Conservation (phyloP, 2,113 vertebrate species). For the Chaenogobius annularis region DNA sequence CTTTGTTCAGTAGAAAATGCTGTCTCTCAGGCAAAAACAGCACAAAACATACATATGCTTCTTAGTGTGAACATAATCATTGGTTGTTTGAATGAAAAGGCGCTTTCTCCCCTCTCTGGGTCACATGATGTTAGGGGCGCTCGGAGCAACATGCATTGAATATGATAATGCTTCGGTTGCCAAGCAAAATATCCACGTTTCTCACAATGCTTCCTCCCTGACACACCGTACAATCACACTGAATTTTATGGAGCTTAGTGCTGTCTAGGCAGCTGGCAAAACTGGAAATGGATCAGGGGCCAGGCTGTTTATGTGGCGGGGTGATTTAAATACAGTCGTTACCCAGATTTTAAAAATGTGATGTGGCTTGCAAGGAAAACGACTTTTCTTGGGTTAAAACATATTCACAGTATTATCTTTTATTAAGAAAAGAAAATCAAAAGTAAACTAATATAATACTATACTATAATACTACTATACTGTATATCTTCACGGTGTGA, state of each 20-base stretch:
- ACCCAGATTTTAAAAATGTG: neutral
- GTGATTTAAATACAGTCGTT: neutral
- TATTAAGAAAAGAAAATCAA: neutral
- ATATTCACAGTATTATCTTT: neutral
- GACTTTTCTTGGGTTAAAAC: too few relatives aligned
- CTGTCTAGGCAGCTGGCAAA: constrained; percentile 12
- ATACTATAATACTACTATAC: too few relatives aligned
- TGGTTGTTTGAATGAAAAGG: constrained; percentile 43
- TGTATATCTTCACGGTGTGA: too few relatives aligned
- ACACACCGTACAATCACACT: constrained; percentile 21
- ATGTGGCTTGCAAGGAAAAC: neutral
- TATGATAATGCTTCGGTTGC: constrained; percentile 54
- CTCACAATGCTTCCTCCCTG: constrained; percentile 39
- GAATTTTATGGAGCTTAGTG: constrained; percentile 22
- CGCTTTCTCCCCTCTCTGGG: constrained; percentile 29
- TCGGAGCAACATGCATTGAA: constrained; percentile 39
- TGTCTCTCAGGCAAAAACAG: constrained; percentile 29
- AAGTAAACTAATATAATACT: too few relatives aligned
- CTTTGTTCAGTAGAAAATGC: constrained; percentile 51
- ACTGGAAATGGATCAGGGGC: neutral
- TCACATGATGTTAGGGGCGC: constrained; percentile 39
- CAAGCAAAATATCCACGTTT: constrained; percentile 49
- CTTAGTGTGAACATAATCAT: constrained; percentile 31
- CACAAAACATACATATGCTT: constrained; percentile 31
- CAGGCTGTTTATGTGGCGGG: neutral